These are phyloP conservation scores for Alsophila aescularia DNA, from an alignment of 2,888 invertebrate species.

Conservation along the genomic window DNA sequence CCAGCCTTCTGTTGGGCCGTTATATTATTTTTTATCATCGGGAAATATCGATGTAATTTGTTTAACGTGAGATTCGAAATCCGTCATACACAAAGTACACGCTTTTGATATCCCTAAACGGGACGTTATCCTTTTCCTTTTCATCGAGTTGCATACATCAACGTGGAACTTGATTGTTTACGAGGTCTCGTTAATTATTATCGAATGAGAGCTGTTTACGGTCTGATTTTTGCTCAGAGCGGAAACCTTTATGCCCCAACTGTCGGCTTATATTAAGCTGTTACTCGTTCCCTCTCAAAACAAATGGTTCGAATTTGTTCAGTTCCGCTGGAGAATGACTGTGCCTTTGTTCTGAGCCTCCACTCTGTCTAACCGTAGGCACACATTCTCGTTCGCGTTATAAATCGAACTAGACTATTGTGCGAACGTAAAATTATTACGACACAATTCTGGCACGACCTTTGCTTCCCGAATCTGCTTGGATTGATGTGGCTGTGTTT, in stretches of 20 bases:
- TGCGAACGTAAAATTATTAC: conserved; percentile 53
- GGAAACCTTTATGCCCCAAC: conserved; percentile 28
- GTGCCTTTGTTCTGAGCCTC: conserved; percentile 51
- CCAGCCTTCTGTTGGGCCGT: conserved; percentile 13
- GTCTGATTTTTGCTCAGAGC: conserved; percentile 17
- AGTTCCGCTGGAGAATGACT: conserved; percentile 57
- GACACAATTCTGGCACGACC: conserved; percentile 42
- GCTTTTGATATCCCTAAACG: neutral
- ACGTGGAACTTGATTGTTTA: conserved; percentile 20
- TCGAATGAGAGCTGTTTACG: conserved; percentile 27
- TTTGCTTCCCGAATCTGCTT: conserved; percentile 41
- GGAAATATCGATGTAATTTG: conserved; percentile 6
- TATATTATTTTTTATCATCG: conserved; percentile 20
- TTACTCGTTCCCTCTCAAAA: conserved; percentile 54
- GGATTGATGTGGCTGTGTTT: conserved; percentile 45
- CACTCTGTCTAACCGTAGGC: conserved; percentile 54
- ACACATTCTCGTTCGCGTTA: conserved; percentile 51
- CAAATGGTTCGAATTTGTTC: conserved; percentile 72
- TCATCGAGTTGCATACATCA: conserved; percentile 4
- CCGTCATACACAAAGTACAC: no score
- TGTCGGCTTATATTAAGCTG: conserved; percentile 55
- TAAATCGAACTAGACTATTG: conserved; percentile 58
- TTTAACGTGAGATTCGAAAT: neutral
- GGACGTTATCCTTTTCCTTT: conserved; percentile 6
- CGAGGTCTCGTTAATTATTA: conserved; percentile 24